A percentile compares a stretch with the other conserved stretches of the same genome.
Conservation (phyloP, 2,888 invertebrate species). For the Phyllotreta cruciferae region DNA sequence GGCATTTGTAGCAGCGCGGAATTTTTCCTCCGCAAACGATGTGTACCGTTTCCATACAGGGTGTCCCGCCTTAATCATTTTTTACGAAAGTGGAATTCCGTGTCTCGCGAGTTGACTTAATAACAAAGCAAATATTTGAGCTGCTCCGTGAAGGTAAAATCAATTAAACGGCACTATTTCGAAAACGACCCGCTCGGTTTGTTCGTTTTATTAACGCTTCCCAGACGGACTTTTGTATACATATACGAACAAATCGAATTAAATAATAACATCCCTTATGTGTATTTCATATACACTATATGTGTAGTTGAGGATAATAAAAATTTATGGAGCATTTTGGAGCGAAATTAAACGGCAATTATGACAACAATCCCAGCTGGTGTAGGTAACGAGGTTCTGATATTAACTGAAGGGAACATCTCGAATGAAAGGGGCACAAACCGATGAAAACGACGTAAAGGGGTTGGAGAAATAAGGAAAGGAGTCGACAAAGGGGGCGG, state of each 20-base stretch:
- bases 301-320: background rate
- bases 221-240: no score
- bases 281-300: no score
- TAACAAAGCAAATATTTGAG: no score
- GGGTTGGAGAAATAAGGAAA: constrained; percentile 16
- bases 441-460: constrained; percentile 2
- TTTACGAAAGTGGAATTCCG: no score
- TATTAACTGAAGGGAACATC: constrained; percentile 23
- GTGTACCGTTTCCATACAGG: constrained; percentile 7
- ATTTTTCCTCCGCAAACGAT: background rate
- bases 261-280: no score
- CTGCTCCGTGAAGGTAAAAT: no score
- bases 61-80: background rate
- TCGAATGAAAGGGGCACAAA: constrained; percentile 14
- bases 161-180: no score
- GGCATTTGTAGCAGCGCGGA: constrained; percentile 2
- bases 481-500: constrained; percentile 18
- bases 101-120: no score
- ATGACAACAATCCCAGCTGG: constrained; percentile 10
- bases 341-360: constrained; percentile 19
- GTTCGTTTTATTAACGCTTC: no score
- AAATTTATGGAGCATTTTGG: constrained; percentile 4
- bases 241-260: no score
- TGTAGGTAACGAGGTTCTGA: constrained; percentile 18
- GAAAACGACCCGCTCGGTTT: no score